Base-by-base conservation (phyloP, 1,140 invertebrate genomes). In the Drosophila mojavensis region DNA sequence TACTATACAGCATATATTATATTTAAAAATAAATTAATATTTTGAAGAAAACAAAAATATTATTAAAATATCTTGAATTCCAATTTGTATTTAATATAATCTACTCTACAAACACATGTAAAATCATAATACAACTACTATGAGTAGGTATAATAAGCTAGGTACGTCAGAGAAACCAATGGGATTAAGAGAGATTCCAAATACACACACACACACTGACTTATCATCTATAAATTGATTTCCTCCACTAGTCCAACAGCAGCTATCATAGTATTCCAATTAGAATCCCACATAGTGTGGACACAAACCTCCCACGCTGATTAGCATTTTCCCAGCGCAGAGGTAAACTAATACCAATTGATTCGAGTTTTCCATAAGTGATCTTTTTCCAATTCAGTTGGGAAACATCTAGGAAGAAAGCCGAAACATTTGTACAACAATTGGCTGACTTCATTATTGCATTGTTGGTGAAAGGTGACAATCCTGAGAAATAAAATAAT, bases 401-500 rank as follows among this genome's bases (percentile, higher is more conserved):
- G 65, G 63, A 85, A 85, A 58, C 3, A 61, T 39, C 5, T 17
- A 54, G 13, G 53, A 65, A 63, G 20, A 53, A 54, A 45, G 4
- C 6, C 43, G 13, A 54, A 50, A 55, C 54, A 59, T 41, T 59
- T 59, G 56, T 17, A 30, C 20, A 13, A 10, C 58, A 60, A 65
- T 71, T 71, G 54, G 17, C 55, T 60, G 69, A 10, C 28, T 68
- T 68, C 70, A 61, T 68, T 73, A 68, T 68, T 13, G 62, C 15
- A 5, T 15, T 39, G 30, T 39, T 24, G 59, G 60, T 74, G 51
- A 82, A 85, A 88, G 75, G 79, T 86, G 82, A 86, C 82, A 86
- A 45, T 88, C 82, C 82, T 86, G 82, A 73, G 82, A 86, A 86
- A 79, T 61, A 58, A 78, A 69, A 64, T 54, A 4, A 24, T 53